Base-by-base conservation (phyloP, 2,797 vertebrate genomes). In the Crocodylus rhombifer region DNA sequence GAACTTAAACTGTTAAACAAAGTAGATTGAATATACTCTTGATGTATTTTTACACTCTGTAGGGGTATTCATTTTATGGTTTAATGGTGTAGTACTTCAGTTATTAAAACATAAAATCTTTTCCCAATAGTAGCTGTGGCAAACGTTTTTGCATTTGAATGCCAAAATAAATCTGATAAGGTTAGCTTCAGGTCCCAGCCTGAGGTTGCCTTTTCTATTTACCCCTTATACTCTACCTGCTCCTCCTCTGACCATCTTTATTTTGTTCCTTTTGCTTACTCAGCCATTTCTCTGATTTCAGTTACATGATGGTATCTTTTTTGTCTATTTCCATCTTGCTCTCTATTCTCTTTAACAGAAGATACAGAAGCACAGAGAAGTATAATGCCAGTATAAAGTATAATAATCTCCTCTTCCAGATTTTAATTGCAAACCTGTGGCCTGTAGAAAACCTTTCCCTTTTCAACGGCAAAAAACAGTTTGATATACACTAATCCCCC, bases 41-140 rank as follows among this genome's bases (percentile, higher is more conserved):
- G 76, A 80, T 93, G 8, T 1, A 60, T 76, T 58, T 78, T 80
- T 93, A 26, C 14, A 83, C 25, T 87, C 82, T 74, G 15, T 82
- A 30, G 23, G 4, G 20, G n/a, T 92, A 91, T 62, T 91, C 77
- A 80, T 30, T 95, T 90, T 64, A 84, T 84, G 33, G 89, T 92
- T 82, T 91, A 91, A 90, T 81, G 36, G 3, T 62, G 87, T 71
- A 71, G 36, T 91, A 28, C 74, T 88, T 7, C 28, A 94, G 74
- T 88, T 94, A 83, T 94, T 93, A 91, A 94, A 97, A 84, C 62
- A 82, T 84, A 82, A 78, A 88, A 20, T 84, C 18, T 81, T 95
- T 94, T 88, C 69, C 58, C 85, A 79, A 77, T 86, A 94, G 30
- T 16, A 16, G 20, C 93, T 90, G 26, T 21, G 76, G 63, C 18